Evolutionary conservation across 2,888 invertebrate genomes (phyloP), one percentile per base, ranked within the genome.

Genomic region (Drosophila hamatofila): DNA sequence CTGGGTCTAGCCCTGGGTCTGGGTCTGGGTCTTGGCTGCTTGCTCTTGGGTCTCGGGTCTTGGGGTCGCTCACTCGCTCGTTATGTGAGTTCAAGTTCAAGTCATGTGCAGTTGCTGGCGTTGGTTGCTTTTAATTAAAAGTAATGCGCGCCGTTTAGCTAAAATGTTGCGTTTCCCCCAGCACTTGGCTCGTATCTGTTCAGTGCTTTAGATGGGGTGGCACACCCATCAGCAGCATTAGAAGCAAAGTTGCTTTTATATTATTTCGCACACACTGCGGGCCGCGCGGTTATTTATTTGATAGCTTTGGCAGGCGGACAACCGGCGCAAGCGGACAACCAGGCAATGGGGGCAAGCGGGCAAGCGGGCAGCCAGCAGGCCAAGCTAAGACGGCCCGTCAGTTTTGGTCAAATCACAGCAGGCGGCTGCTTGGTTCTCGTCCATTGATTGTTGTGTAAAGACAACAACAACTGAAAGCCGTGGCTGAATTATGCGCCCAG

Each of bases 81-180:
- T 75, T 75, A 71, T 67, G 66, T 18, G 75, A 80, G 83, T 88
- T 83, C 83, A 83, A 83, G 83, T 88, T 83, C 88, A 88, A 86
- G 73, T 88, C 86, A 77, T 83, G 85, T 72, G 83, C 74, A 83
- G 72, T 72, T 80, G 67, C 78, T 72, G 65, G 82, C 83, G 74
- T 74, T 87, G 81, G 78, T 67, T 87, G 84, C 68, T 88, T 85
- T 86, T 89, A 86, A 86, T 86, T 86, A 86, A 86, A 86, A 86
- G 84, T 89, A 89, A 86, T 89, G 89, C 82, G 56, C 57, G 79
- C 74, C 86, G 80, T 85, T 88, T 86, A 83, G 84, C 81, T 76
- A 66, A 81, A 88, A 81, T 59, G 72, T 67, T 75, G 65, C 42
- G 6, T 46, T 8, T 4, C 35, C 42, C 51, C 51, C 23, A 51